Evolutionary conservation across 2,113 vertebrate genomes (phyloP).

Genomic region (Corydoras maculifer): DNA sequence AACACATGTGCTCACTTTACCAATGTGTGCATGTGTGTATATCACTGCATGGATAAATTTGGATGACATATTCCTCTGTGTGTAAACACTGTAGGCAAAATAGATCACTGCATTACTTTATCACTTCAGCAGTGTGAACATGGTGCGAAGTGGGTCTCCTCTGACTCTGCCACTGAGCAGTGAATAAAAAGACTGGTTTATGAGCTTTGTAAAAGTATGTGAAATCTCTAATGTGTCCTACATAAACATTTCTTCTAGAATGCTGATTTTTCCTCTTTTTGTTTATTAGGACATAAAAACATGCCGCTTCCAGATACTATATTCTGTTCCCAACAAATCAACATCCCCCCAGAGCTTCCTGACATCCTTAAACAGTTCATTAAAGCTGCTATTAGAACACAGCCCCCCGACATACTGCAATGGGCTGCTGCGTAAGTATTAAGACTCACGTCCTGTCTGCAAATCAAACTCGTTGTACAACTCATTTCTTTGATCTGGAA

Average conservation of each 20-base stretch:
- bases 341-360: slow-evolving; percentile 77
- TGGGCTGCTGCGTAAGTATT: slow-evolving; percentile 83
- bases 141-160: too few species aligned
- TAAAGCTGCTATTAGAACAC: slow-evolving; percentile 87
- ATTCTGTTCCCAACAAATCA: slow-evolving; percentile 89
- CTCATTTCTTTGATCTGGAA: neutral
- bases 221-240: neutral
- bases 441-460: neutral
- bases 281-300: slow-evolving; percentile 13
- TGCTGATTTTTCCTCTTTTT: neutral
- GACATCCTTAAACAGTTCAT: slow-evolving; percentile 88
- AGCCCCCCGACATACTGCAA: slow-evolving; percentile 78
- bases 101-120: too few species aligned
- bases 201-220: too few species aligned
- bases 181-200: too few species aligned
- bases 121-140: too few species aligned
- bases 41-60: too few species aligned
- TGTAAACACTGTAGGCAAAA: too few species aligned
- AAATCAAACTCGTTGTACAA: neutral
- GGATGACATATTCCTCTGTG: too few species aligned
- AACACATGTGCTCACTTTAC: too few species aligned
- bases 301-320: slow-evolving; percentile 82
- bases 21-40: too few species aligned
- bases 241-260: too few species aligned
- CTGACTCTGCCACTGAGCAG: too few species aligned